Evolutionary conservation across 1,140 invertebrate genomes (phyloP), one percentile per base, ranked within the genome.

Genomic region (Thalassaphorura encarpata): DNA sequence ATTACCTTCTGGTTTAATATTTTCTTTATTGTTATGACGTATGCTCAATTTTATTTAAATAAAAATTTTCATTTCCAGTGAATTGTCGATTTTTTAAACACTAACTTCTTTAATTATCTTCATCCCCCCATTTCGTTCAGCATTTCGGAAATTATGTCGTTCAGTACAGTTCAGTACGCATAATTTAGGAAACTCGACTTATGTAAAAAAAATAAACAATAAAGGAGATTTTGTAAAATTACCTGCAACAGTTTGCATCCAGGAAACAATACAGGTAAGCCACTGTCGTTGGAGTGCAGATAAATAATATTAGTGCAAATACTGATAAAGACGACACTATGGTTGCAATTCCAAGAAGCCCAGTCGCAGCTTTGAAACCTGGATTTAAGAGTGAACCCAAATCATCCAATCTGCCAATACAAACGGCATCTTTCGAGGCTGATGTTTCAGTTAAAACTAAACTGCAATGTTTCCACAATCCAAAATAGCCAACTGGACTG

Each of bases 201-300:
- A 60, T 40, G 2, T 8, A 42, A 18, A 47, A 47, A 29, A 53
- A 31, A n/a, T 29, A 15, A 43, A 18, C 27, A 36, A 45, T n/a
- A n/a, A n/a, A n/a, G 8, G 8, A 11, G 8, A 43, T 13, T 43
- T 43, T 18, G 11, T n/a, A 41, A 52, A 73, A 78, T 79, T 73
- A 97, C 94, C 90, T 72, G 90, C 92, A 63, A 94, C 74, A 11
- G 92, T 75, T 73, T 97, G 93, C 74, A 96, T 78, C 87, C 88
- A 92, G 28, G 84, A 92, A 69, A 89, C 95, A 50, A 96, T 80
- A 67, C 89, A 83, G 70, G n/a, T 93, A 95, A 13, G 96, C 91
- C 11, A 85, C 91, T 2, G 87, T 89, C n/a, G 89, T 84, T 66
- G 87, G 87, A 70, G 90, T 86, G 71, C 97, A 92, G 73, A 95